A percentile compares a stretch with the other conserved stretches of the same genome.
These are phyloP conservation scores for Aptenodytes patagonicus DNA, from an alignment of 2,113 vertebrate genomes.

Conservation along the genomic window DNA sequence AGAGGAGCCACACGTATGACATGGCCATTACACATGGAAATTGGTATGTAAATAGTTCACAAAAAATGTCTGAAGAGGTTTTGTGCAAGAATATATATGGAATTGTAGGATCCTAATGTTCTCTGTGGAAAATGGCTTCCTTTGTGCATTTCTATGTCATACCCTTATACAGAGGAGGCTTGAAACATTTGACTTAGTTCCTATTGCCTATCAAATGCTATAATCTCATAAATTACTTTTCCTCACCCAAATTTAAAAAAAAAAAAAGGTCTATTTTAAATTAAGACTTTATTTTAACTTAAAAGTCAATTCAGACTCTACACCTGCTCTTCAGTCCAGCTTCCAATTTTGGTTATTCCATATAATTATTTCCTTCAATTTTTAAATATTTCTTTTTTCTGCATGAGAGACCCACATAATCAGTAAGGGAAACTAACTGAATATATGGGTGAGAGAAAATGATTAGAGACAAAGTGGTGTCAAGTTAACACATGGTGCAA, in stretches of 20 bases:
- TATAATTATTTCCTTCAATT: neutral
- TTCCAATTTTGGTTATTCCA: neutral
- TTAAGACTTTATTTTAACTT: neutral
- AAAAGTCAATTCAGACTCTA: neutral
- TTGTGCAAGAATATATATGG: neutral
- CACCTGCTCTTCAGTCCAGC: neutral
- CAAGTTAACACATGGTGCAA: neutral
- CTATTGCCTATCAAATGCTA: neutral
- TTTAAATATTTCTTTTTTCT: neutral
- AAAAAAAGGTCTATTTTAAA: neutral
- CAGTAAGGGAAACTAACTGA: neutral
- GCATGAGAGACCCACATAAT: neutral
- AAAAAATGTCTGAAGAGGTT: neutral
- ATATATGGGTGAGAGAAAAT: neutral
- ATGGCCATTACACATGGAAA: neutral
- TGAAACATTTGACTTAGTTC: neutral
- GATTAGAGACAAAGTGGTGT: neutral
- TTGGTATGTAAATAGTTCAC: neutral
- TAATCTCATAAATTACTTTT: neutral
- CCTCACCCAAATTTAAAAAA: neutral
- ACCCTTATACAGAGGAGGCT: neutral
- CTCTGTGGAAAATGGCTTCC: neutral
- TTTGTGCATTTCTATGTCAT: neutral
- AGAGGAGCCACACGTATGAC: neutral
- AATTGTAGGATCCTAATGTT: neutral